Evolutionary conservation across 2,888 invertebrate species (phyloP).

Genomic region (Camponotus fellah): DNA sequence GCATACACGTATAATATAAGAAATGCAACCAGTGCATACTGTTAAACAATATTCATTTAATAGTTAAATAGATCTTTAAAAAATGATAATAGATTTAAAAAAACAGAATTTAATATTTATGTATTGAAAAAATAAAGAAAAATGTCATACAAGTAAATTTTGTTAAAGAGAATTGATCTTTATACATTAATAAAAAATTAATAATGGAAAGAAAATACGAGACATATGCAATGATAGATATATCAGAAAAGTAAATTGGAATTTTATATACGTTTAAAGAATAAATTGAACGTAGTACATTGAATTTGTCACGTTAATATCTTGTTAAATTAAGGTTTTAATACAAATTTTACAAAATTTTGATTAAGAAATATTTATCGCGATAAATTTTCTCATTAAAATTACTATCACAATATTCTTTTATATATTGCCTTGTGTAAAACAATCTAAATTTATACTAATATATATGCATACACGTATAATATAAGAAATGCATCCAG

Average conservation of each 20-base stretch:
- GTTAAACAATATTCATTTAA: conserved; percentile 20
- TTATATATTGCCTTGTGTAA: too few species aligned
- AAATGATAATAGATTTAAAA: neutral
- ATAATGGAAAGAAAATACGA: neutral
- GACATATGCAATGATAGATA: neutral
- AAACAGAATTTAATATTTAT: neutral
- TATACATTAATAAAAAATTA: neutral
- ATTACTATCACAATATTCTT: too few species aligned
- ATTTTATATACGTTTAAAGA: neutral
- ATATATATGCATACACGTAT: neutral
- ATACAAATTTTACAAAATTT: too few species aligned
- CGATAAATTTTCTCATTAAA: too few species aligned
- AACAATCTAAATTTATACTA: too few species aligned
- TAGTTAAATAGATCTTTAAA: neutral
- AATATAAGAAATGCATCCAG: neutral
- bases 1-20: neutral
- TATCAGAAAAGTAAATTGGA: neutral
- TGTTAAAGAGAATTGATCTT: neutral
- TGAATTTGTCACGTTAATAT: too few species aligned
- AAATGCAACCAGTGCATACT: conserved; percentile 12
- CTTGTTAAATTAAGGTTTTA: too few species aligned
- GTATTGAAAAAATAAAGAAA: neutral
- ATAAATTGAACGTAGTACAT: neutral
- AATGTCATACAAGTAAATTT: neutral
- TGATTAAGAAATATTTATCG: too few species aligned